Conservation (phyloP, 2,888 invertebrate genomes). For the Abrostola triplasia region DNA sequence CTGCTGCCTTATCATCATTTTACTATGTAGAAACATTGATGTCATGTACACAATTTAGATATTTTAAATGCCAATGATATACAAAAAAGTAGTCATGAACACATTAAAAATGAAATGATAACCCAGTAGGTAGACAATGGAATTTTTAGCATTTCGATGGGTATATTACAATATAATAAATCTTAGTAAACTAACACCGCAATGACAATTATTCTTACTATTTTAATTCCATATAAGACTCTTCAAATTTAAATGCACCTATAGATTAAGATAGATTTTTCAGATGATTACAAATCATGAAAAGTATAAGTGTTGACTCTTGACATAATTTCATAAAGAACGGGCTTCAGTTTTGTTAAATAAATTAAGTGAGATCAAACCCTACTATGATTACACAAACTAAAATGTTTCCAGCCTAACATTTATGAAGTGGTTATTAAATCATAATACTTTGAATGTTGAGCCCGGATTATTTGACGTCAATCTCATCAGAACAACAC, state of each 20-base stretch:
- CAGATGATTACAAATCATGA: no score
- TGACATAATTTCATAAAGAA: no score
- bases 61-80: conserved; percentile 11
- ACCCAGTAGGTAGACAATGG: conserved; percentile 10
- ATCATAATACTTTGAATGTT: conserved; percentile 19
- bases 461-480: conserved; percentile 44
- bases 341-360: no score
- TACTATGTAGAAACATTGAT: conserved; percentile 42
- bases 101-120: conserved; percentile 13
- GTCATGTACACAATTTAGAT: conserved; percentile 28
- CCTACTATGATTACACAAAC: no score
- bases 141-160: conserved; percentile 15
- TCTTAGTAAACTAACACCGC: conserved; percentile 20
- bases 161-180: conserved; percentile 2
- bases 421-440: conserved; percentile 11
- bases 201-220: conserved; percentile 42
- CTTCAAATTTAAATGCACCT: no score
- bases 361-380: no score
- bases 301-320: no score
- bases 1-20: conserved; percentile 66
- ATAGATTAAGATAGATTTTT: no score
- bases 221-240: background rate
- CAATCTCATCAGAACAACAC: conserved; percentile 49
- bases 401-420: background rate
- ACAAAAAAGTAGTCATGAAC: conserved; percentile 3